These are phyloP conservation scores for Meloidogyne floridensis DNA, from an alignment of 1,140 invertebrate genomes.

Conservation along the genomic window DNA sequence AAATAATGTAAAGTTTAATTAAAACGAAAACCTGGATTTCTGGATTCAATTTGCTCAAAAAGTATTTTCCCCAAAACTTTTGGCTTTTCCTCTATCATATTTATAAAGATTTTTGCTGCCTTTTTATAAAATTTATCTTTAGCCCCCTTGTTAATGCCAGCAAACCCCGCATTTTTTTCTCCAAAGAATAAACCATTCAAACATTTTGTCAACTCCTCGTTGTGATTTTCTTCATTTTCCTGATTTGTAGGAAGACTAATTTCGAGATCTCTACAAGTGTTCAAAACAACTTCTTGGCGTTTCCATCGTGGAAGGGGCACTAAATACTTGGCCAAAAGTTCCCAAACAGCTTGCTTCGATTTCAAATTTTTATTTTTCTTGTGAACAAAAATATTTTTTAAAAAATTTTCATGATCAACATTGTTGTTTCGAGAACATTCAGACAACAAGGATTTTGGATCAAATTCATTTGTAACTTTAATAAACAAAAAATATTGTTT, in stretches of 20 bases:
- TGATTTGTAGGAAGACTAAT: too few relatives aligned
- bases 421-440: neutral
- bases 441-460: neutral
- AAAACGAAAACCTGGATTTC: neutral
- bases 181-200: neutral
- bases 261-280: neutral
- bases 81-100: neutral
- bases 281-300: neutral
- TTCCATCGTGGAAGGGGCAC: neutral
- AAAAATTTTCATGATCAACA: neutral
- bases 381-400: neutral
- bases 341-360: neutral
- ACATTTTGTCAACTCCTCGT: neutral
- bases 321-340: neutral
- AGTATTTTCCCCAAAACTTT: neutral
- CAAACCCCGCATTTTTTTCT: neutral
- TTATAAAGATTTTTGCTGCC: neutral
- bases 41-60: neutral
- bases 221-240: too few relatives aligned
- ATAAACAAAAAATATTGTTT: too few relatives aligned
- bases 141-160: neutral
- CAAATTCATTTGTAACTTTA: neutral
- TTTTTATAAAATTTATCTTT: neutral
- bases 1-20: neutral
- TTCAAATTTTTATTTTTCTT: neutral